Conservation (phyloP, 2,888 invertebrate species). For the Scotopteryx bipunctaria region DNA sequence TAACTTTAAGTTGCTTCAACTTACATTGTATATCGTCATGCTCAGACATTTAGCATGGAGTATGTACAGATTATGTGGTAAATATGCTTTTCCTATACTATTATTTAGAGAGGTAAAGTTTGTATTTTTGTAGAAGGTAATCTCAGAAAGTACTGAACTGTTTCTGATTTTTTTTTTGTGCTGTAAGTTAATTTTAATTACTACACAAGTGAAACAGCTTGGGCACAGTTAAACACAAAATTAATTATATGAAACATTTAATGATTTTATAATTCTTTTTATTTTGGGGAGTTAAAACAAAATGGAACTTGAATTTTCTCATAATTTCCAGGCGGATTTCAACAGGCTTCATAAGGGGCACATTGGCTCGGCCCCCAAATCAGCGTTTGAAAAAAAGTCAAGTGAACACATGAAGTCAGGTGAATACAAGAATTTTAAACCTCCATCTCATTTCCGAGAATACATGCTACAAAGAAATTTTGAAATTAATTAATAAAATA, state of each 20-base stretch:
- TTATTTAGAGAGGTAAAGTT: too few species aligned
- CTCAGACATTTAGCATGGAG: slow-evolving; percentile 15
- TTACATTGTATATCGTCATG: slow-evolving; percentile 24
- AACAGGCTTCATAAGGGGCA: slow-evolving; percentile 92
- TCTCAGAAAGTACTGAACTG: too few species aligned
- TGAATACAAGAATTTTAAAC: too few species aligned
- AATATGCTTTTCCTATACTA: slow-evolving; percentile 33
- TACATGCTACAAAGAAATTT: too few species aligned
- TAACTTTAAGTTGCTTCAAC: slow-evolving; percentile 44
- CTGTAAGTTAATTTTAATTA: too few species aligned
- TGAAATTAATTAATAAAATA: too few species aligned
- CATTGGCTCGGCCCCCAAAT: slow-evolving; percentile 88
- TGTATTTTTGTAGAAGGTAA: too few species aligned
- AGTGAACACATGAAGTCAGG: slow-evolving; percentile 81
- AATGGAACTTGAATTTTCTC: slow-evolving; percentile 27
- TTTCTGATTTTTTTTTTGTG: too few species aligned
- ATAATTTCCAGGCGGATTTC: slow-evolving; percentile 86
- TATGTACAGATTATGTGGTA: slow-evolving; percentile 30
- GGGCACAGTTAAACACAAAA: too few species aligned
- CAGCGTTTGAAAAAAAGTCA: slow-evolving; percentile 63
- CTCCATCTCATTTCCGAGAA: too few species aligned
- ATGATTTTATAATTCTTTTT: not conserved
- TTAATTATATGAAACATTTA: too few species aligned
- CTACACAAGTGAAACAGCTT: too few species aligned
- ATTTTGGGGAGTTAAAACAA: not conserved